Evolutionary conservation across 1,140 invertebrate genomes (phyloP).

Genomic region (Drosophila dunni): DNA sequence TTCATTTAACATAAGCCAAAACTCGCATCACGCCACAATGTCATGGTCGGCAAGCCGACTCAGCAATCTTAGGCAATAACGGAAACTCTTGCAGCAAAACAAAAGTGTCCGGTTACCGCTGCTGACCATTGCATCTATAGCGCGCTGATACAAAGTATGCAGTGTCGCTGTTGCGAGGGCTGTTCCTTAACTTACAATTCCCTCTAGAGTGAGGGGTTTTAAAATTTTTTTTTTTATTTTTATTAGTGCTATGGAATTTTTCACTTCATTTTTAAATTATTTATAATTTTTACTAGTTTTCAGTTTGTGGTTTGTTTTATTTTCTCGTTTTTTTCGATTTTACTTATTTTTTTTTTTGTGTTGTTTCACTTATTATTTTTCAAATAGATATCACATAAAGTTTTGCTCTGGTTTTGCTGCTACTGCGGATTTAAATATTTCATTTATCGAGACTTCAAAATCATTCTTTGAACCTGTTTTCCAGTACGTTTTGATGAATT

Average conservation of each 20-base stretch:
- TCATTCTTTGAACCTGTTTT: constrained; percentile 34
- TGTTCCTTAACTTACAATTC: too few species aligned
- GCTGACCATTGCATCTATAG: too few species aligned
- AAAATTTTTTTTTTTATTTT: too few species aligned
- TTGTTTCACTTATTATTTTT: constrained; percentile 78
- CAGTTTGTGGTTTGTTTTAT: constrained; percentile 39
- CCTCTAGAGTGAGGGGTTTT: too few species aligned
- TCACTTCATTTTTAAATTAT: constrained; percentile 10
- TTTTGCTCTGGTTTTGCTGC: constrained; percentile 66
- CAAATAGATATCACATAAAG: constrained; percentile 83
- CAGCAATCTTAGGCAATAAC: too few species aligned
- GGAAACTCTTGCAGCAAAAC: too few species aligned
- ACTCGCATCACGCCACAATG: too few species aligned
- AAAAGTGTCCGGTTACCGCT: too few species aligned
- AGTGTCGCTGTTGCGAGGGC: too few species aligned
- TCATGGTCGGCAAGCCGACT: too few species aligned
- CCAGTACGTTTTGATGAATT: constrained; percentile 22
- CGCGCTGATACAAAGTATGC: too few species aligned
- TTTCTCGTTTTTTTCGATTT: constrained; percentile 54
- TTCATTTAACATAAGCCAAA: too few species aligned
- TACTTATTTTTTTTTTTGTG: constrained; percentile 43
- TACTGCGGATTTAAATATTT: constrained; percentile 37
- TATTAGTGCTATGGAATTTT: constrained; percentile 17
- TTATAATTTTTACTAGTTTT: constrained; percentile 39
- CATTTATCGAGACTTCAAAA: constrained; percentile 32